Base-by-base conservation (phyloP, 2,888 invertebrate species). In the Dryomyza anilis region DNA sequence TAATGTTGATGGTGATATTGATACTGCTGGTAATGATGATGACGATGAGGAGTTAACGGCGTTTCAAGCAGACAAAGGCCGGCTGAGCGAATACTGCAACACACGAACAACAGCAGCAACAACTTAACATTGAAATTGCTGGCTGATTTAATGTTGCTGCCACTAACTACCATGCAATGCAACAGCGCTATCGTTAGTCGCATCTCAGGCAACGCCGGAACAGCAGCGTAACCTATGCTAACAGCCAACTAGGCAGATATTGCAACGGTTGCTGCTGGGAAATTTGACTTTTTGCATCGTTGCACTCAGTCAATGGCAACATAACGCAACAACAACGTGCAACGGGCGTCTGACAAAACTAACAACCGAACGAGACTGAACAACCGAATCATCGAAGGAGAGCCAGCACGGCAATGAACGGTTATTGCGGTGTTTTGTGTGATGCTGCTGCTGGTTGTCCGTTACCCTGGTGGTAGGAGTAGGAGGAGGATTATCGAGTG, bases 281-380 rank as follows among this genome's bases (percentile, higher is more conserved):
- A 63, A 67, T 65, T 63, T 64, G 59, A 55, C 65, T 65, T 65
- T 67, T 67, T 55, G 63, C 65, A 25, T 65, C 63, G 65, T 56
- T 65, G 67, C 65, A 59, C 52, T 60, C 50, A 50, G 43, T 57
- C 58, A 65, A 57, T 65, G 57, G 63, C 45, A 33, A 53, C 52
- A 45, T 23, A 19, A 21, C 29, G 23, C n/a, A n/a, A n/a, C n/a
- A n/a, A n/a, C n/a, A 45, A 8, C 57, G 10, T 23, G 23, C 23
- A 23, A 39, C 23, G 14, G 45, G 8, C 19, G 21, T n/a, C 14
- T 6, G 33, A 55, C 1, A 29, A 19, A 23, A 29, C 43, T 10
- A 29, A 7, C 2, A 16, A 57, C 16, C 57, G 27, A 19, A 33
- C 14, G 50, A n/a, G 23, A n/a, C 33, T 12, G 7, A 33, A 6